Conservation (phyloP, 23 tunicate genomes). For the Halocynthia aurantium region DNA sequence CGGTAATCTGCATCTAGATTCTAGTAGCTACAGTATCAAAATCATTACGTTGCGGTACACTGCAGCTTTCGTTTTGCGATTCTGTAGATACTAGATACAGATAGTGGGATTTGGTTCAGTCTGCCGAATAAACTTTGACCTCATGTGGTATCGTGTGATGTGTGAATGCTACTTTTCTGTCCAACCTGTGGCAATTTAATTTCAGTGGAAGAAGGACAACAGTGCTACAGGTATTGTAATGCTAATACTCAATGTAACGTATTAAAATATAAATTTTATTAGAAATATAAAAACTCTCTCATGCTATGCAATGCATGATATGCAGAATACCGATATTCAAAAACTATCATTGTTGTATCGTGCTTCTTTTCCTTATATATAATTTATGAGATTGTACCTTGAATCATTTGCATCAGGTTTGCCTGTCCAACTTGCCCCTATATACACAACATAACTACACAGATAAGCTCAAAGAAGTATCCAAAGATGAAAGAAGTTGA, state of each 20-base stretch:
- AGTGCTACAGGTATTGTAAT: conserved; percentile 30
- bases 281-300: too few species aligned
- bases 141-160: not conserved
- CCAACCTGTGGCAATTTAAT: conserved; percentile 87
- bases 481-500: conserved; percentile 87
- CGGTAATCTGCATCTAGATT: too few species aligned
- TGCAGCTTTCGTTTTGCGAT: too few species aligned
- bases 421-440: conserved; percentile 95
- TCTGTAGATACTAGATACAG: too few species aligned
- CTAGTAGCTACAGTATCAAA: too few species aligned
- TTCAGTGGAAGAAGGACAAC: conserved; percentile 58
- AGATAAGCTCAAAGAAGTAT: conserved; percentile 55
- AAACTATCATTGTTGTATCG: not conserved
- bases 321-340: not conserved
- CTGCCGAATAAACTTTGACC: too few species aligned
- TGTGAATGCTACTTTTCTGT: conserved; percentile 65
- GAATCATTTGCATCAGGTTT: conserved; percentile 16
- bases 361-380: not conserved
- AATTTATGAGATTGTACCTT: not conserved
- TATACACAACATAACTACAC: conserved; percentile 66
- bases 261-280: too few species aligned
- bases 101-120: too few species aligned
- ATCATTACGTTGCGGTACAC: too few species aligned
- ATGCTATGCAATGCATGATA: too few species aligned
- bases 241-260: too few species aligned